Evolutionary conservation across 1,140 invertebrate species (phyloP).

Genomic region (Scaptomyza hsui): DNA sequence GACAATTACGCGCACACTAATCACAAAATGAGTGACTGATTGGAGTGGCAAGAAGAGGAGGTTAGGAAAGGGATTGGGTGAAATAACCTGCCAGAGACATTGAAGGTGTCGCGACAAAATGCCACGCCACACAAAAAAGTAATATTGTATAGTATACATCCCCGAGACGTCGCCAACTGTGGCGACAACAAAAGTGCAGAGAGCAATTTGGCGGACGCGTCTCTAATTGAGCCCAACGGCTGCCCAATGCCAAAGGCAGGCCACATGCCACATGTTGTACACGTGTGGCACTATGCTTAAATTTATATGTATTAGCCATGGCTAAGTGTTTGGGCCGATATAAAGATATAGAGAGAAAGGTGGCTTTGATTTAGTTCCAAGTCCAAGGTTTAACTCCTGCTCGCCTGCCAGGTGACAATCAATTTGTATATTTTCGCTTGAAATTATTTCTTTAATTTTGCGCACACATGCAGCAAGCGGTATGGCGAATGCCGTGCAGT

Average conservation of each 20-base stretch:
- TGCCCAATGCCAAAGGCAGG: conserved; percentile 7
- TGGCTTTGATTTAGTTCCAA: conserved; percentile 60
- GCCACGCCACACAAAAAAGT: conserved; percentile 44
- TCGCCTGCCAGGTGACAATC: conserved; percentile 74
- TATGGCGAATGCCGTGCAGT: neutral
- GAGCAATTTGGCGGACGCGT: conserved; percentile 72
- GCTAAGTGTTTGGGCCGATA: conserved; percentile 21
- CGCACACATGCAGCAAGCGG: conserved; percentile 51
- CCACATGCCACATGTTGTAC: conserved; percentile 4
- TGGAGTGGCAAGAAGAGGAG: neutral
- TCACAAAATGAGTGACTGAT: conserved; percentile 53
- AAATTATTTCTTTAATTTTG: conserved; percentile 82
- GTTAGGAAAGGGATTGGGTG: neutral
- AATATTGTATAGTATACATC: conserved; percentile 11
- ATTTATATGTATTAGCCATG: conserved; percentile 38
- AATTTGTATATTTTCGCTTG: conserved; percentile 67
- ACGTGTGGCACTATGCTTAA: conserved; percentile 15
- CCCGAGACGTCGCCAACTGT: conserved; percentile 34
- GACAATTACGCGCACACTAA: conserved; percentile 66
- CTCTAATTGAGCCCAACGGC: conserved; percentile 70
- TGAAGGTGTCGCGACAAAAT: conserved; percentile 77
- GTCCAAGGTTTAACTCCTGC: conserved; percentile 14
- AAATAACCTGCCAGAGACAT: conserved; percentile 11
- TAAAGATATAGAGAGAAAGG: conserved; percentile 54
- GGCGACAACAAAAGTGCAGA: conserved; percentile 77